Base-by-base conservation (phyloP, 30 jellyfish, hydroid and myxozoan species). In the Chrysaora quinquecirrha region DNA sequence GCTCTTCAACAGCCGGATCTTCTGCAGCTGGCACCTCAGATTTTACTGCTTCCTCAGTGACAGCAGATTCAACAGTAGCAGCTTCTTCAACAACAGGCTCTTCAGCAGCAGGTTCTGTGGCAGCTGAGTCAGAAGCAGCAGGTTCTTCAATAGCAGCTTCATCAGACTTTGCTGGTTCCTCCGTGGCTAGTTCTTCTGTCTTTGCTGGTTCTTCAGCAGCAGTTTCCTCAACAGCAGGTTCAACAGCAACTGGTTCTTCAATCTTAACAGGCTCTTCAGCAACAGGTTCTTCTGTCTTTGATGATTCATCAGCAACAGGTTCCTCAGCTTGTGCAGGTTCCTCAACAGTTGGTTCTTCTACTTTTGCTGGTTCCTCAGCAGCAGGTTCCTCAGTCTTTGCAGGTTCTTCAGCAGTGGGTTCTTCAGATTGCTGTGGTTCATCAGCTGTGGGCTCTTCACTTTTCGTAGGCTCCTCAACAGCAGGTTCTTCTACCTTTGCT, bases 271-370 rank as follows among this genome's bases (percentile, higher is more conserved):
- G 68, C 29, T 52, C 68, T 20, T 52, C 68, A 52, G 12, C 3
- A 19, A 25, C 68, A 52, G 68, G 68, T 20, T 52, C 68, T 2
- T 52, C 68, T 19, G 19, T 25, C 19, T 52, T 20, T 12, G 68
- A 12, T 52, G 68, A 25, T 84, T 66, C 78, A 1, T 66, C 58
- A 28, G 74, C 6, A 46, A 49, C 63, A 32, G 46, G 43, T 28
- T 32, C 88, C 24, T 64, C 76, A 2, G 24, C 76, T 29, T 64
- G 7, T 12, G 85, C 85, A 7, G 85, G 56, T 22, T 73, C 85
- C 30, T 73, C 85, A 1, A 43, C 73, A 22, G 56, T 24, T 14
- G 52, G 73, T 48, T 73, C 85, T 50, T 73, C 85, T 19, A 63
- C 38, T 38, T 63, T 35, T 48, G 43, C 72, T 34, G 83, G 47